A percentile compares a stretch with the other conserved stretches of the same genome.
phyloP scores from a whole-genome alignment of 2,113 vertebrate genomes.

The Eulemur rufifrons region DNA sequence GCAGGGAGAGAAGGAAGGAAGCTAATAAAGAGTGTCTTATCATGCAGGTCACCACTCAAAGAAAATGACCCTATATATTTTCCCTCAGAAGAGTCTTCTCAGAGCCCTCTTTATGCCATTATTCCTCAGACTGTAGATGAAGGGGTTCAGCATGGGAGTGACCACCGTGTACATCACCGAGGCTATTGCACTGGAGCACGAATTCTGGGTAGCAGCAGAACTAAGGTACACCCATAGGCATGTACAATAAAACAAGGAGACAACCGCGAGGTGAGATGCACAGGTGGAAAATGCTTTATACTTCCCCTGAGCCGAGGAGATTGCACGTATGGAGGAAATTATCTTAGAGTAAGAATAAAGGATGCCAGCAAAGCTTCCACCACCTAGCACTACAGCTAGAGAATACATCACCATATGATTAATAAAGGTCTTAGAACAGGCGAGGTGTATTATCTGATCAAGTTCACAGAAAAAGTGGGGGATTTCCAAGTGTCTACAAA shows the following conservation, averaged over 20 bases:
- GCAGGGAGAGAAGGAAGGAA: no score
- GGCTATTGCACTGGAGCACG: background rate
- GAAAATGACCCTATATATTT: background rate
- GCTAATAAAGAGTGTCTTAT: no score
- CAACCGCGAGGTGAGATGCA: constrained; percentile 44
- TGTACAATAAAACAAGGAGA: constrained; percentile 48
- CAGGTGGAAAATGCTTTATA: constrained; percentile 58
- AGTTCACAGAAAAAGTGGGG: constrained; percentile 15
- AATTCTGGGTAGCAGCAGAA: background rate
- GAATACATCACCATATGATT: constrained; percentile 50
- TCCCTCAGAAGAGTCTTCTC: background rate
- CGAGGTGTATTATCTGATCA: constrained; percentile 8
- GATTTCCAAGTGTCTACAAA: background rate
- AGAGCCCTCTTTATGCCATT: constrained; percentile 21
- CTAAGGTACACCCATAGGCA: constrained; percentile 11
- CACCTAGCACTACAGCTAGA: background rate
- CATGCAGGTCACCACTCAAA: background rate
- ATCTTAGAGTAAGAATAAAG: constrained; percentile 24
- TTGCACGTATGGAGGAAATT: background rate
- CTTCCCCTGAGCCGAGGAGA: constrained; percentile 21
- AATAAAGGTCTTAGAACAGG: constrained; percentile 44
- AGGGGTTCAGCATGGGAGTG: background rate
- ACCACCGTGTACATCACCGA: background rate
- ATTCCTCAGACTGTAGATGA: constrained; percentile 15
- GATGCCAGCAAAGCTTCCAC: background rate